A percentile compares a stretch with the other conserved stretches of the same genome.
These are phyloP conservation scores for Hucho hucho DNA, from an alignment of 2,113 vertebrate genomes.

Conservation along the genomic window DNA sequence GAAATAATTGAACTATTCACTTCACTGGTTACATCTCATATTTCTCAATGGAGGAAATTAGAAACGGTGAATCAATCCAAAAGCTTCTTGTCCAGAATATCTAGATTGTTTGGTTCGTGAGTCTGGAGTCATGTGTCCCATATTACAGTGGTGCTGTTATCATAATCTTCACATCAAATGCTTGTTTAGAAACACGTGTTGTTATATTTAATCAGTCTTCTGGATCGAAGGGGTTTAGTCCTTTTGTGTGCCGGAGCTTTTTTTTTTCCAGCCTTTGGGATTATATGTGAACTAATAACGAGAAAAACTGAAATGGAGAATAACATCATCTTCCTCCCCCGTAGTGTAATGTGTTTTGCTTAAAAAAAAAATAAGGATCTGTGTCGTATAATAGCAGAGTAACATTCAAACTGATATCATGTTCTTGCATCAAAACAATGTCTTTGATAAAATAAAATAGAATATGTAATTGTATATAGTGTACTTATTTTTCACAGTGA, in stretches of 20 bases:
- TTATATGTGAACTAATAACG: neutral
- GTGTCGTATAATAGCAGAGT: too few species aligned
- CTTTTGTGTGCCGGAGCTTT: neutral
- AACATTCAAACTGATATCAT: too few species aligned
- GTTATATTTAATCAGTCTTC: constrained; percentile 4
- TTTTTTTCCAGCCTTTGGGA: neutral
- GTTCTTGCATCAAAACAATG: too few species aligned
- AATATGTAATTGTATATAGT: too few species aligned
- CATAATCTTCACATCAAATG: constrained; percentile 8
- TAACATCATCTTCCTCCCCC: neutral
- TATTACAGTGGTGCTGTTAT: neutral
- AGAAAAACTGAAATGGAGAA: neutral
- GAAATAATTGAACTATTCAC: neutral
- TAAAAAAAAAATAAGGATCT: neutral
- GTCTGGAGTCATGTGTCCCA: neutral
- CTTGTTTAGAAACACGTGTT: neutral
- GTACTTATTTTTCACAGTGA: too few species aligned
- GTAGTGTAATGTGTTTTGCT: neutral
- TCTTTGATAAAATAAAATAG: too few species aligned
- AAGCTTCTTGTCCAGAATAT: neutral
- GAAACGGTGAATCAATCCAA: neutral
- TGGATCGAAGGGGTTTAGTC: neutral
- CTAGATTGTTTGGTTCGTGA: neutral
- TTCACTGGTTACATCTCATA: neutral
- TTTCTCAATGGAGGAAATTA: neutral